Base-by-base conservation (phyloP, 2,888 invertebrate genomes). In the Epirrhoe alternata region DNA sequence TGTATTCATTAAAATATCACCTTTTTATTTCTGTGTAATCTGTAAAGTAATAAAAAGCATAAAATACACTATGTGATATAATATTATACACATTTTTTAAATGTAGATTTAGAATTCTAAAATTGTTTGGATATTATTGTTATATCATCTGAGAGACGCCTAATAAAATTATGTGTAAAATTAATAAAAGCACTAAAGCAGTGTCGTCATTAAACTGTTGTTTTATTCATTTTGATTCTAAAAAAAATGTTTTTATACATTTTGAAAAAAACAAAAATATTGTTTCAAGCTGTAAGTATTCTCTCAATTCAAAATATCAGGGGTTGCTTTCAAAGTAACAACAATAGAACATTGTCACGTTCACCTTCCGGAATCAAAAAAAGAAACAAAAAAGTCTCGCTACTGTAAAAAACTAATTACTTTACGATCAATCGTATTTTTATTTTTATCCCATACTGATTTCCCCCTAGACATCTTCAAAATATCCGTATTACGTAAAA, bases 81-180 rank as follows among this genome's bases (percentile, higher is more conserved):
- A 82, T 91, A 47, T 42, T 47, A 90, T 91, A 92, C 89, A 92
- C 90, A 89, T 89, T 91, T 91, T 86, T 89, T 83, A 87, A 84
- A 80, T 75, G 87, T 92, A 92, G 90, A 76, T 83, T 50, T 76
- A 82, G 79, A 74, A 80, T 81, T 62, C 61, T 64, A 70, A 69
- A 77, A 85, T 86, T 85, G 86, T 88, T 88, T 89, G 86, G 63
- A 86, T 82, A 78, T 84, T 81, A 86, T 87, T 89, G 87, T 88
- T 89, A 61, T 84, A 83, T 86, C 84, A 81, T 78, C 76, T 79
- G 79, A 76, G 71, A 63, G 74, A 80, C 80, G 78, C 81, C 77
- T 79, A 76, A 79, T 77, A 78, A 42, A 68, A 60, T 38, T 60
- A 54, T 70, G 68, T 70, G 70, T 66, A 62, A 69, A 70, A 69